These are phyloP conservation scores for Plemyria rubiginata DNA, from an alignment of 2,888 invertebrate genomes.

Conservation along the genomic window DNA sequence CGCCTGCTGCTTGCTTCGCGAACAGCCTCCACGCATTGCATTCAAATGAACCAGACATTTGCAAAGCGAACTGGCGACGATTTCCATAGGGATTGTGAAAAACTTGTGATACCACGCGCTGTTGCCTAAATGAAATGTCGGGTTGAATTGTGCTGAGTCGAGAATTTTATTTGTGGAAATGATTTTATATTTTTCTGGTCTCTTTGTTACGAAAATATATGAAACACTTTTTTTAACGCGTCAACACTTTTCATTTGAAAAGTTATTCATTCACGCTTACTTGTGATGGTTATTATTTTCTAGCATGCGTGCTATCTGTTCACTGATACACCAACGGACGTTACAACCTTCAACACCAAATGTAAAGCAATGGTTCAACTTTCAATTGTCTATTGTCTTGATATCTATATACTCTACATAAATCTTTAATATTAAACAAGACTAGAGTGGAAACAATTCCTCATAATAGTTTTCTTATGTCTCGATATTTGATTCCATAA, in stretches of 20 bases:
- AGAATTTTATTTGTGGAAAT: conserved; percentile 30
- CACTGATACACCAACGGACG: too few species aligned
- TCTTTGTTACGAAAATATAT: conserved; percentile 28
- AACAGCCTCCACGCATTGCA: conserved; percentile 46
- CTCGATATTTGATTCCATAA: too few species aligned
- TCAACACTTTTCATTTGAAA: conserved; percentile 19
- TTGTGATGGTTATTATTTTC: not conserved
- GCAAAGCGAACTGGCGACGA: conserved; percentile 38
- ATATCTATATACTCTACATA: too few species aligned
- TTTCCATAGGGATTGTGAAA: conserved; percentile 42
- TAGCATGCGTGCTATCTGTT: not conserved
- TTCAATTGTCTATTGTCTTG: too few species aligned
- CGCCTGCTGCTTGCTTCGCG: conserved; percentile 34
- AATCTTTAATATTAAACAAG: too few species aligned
- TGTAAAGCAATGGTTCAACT: too few species aligned
- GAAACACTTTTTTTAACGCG: conserved; percentile 17
- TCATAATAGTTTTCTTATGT: too few species aligned
- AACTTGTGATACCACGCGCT: conserved; percentile 40
- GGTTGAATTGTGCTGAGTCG: conserved; percentile 37
- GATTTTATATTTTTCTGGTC: conserved; percentile 27
- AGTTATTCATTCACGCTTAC: conserved; percentile 11
- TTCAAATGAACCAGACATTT: conserved; percentile 51
- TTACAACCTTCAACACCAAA: not conserved
- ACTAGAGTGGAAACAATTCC: too few species aligned
- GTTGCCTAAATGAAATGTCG: conserved; percentile 32